A percentile compares a stretch with the other conserved stretches of the same genome.
phyloP scores from a whole-genome alignment of 2,797 vertebrate genomes.

The Syndactyla subalaris region DNA sequence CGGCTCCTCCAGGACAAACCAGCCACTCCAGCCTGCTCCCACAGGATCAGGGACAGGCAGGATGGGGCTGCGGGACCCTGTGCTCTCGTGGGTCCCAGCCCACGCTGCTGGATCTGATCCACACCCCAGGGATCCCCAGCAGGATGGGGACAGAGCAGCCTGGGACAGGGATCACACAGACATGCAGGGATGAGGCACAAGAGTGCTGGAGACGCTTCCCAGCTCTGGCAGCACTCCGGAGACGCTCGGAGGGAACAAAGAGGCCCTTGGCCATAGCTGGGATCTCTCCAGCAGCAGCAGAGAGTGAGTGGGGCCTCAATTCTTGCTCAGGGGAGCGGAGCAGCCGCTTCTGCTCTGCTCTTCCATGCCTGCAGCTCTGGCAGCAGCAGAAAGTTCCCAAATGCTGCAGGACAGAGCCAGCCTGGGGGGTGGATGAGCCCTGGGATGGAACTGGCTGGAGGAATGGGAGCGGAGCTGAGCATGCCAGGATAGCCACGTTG shows the following conservation, averaged over 20 bases:
- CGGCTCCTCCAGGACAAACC: background rate
- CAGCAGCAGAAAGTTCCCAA: background rate
- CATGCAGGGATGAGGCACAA: rapidly evolving
- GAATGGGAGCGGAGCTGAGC: rapidly evolving
- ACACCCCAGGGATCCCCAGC: background rate
- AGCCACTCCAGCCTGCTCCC: background rate
- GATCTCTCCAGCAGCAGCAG: background rate
- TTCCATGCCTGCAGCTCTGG: background rate
- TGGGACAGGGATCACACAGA: background rate
- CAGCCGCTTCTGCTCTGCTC: background rate
- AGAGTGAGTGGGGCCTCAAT: background rate
- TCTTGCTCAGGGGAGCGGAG: background rate
- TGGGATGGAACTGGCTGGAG: rapidly evolving
- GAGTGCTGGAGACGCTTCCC: background rate
- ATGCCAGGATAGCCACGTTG: rapidly evolving
- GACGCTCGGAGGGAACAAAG: background rate
- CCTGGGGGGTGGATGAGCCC: rapidly evolving
- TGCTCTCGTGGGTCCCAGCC: rapidly evolving
- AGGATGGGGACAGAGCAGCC: background rate
- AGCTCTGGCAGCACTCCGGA: background rate
- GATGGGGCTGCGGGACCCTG: background rate
- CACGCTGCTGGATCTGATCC: rapidly evolving
- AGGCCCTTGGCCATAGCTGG: constrained; percentile 22
- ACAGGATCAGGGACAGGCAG: rapidly evolving
- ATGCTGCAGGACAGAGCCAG: rapidly evolving